phyloP scores from a whole-genome alignment of 2,888 invertebrate species.

The Scaptomyza reducta region DNA sequence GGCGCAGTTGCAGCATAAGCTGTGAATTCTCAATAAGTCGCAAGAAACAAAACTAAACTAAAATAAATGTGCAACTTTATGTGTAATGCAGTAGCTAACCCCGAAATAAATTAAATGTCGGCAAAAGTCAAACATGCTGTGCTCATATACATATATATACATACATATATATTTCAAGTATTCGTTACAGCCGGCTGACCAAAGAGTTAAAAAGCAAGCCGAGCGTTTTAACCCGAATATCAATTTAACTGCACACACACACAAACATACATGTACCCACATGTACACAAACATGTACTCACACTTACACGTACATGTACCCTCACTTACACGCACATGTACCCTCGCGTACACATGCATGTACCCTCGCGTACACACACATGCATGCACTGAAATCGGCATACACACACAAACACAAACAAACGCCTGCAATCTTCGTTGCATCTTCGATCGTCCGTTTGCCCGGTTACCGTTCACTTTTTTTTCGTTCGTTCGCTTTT shows the following conservation, averaged over 20 bases:
- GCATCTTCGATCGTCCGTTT: slow-evolving; percentile 29
- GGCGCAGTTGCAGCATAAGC: slow-evolving; percentile 60
- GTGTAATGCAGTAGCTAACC: slow-evolving; percentile 75
- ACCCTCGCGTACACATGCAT: too few relatives aligned
- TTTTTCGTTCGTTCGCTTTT: slow-evolving; percentile 37
- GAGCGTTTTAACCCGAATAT: slow-evolving; percentile 21
- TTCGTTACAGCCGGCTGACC: slow-evolving; percentile 64
- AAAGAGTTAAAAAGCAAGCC: slow-evolving; percentile 46
- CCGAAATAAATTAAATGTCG: slow-evolving; percentile 51
- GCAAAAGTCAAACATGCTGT: slow-evolving; percentile 65
- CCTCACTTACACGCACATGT: too few relatives aligned
- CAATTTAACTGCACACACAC: slow-evolving; percentile 42
- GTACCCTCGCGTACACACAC: background rate
- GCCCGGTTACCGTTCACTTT: slow-evolving; percentile 44
- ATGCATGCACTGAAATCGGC: slow-evolving; percentile 37
- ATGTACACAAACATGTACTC: too few relatives aligned
- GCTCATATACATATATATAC: too few relatives aligned
- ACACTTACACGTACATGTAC: too few relatives aligned
- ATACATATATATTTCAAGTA: slow-evolving; percentile 22
- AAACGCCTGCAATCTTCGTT: slow-evolving; percentile 31
- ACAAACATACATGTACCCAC: too few relatives aligned
- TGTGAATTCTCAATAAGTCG: slow-evolving; percentile 70
- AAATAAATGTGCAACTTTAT: slow-evolving; percentile 29
- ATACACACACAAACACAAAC: slow-evolving; percentile 50
- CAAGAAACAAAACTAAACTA: background rate